Base-by-base conservation (phyloP, 2,888 invertebrate genomes). In the Dromius quadrimaculatus region DNA sequence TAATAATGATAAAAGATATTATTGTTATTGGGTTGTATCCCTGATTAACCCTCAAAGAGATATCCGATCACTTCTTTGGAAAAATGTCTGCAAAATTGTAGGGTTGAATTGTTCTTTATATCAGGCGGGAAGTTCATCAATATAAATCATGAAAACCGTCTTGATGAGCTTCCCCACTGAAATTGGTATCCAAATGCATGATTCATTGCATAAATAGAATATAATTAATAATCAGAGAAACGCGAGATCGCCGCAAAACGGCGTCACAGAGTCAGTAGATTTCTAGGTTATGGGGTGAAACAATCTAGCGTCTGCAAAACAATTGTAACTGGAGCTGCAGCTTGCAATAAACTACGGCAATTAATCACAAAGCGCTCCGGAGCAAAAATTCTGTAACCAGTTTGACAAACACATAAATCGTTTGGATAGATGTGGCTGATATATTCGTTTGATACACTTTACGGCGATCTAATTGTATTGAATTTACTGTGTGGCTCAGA, bases 391-490 rank as follows among this genome's bases (percentile, higher is more conserved):
- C 66, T 34, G 15, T 38, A 47, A 66, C 66, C 54, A 41, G 66
- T 66, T 66, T 68, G 68, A 68, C 68, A 68, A 28, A 59, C 43
- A 34, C 59, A 68, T 68, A 68, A 68, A 68, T 68, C 68, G 50
- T 13, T 32, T 11, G 22, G 57, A 66, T 66, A 66, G 66, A 66
- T 66, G 66, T 66, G 59, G 59, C 68, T 68, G 68, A 68, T 68
- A 68, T 59, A 68, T 68, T 36, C 68, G 45, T 68, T 68, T 68
- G 68, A 68, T 68, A 59, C 59, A 68, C 68, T 68, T 68, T 59
- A 68, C 68, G 59, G 41, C 59, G 68, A 68, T 68, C 68, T 68
- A 68, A 68, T 68, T 68, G 68, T 68, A 68, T 59, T 59, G 68
- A 68, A 68, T 68, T 68, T 68, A 68, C 59, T 68, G 68, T 59